Conservation (phyloP, 2,797 vertebrate genomes). For the Pogoniulus pusillus region DNA sequence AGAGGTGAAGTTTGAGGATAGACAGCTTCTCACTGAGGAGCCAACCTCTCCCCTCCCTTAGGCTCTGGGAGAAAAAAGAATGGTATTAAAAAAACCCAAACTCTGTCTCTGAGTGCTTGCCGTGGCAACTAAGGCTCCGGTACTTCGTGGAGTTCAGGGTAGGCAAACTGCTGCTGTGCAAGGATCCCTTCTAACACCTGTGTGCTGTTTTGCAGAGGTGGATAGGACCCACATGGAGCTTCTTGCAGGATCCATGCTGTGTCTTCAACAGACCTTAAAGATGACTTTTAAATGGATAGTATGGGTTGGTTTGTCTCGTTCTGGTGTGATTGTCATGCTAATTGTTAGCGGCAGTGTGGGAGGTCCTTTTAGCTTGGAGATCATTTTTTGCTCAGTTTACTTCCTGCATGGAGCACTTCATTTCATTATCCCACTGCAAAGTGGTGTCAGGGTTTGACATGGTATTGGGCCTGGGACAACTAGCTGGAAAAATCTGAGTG, state of each 20-base stretch:
- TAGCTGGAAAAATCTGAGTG: not conserved
- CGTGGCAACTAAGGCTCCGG: not conserved
- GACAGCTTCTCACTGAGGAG: not conserved
- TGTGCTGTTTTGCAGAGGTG: not conserved
- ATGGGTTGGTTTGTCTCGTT: not conserved
- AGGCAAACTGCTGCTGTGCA: conserved; percentile 21
- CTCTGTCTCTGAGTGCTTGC: not conserved
- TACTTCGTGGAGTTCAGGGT: not conserved
- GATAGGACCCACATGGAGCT: not conserved
- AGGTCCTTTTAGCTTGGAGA: not conserved
- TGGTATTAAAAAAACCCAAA: not conserved
- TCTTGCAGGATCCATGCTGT: not conserved
- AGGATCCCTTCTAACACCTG: conserved; percentile 1
- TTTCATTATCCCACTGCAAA: conserved; percentile 1
- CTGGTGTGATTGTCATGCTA: not conserved
- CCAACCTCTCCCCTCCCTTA: not conserved
- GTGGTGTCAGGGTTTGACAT: not conserved
- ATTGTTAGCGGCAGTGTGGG: not conserved
- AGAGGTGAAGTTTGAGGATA: conserved; percentile 20
- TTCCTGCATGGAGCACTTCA: not conserved
- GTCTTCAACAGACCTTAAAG: not conserved
- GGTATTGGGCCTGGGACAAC: not conserved
- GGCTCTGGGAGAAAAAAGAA: not conserved
- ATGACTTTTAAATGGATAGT: not conserved
- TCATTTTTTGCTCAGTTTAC: not conserved